These are phyloP conservation scores for Urocitellus parryii DNA, from an alignment of 2,113 vertebrate genomes.

Conservation along the genomic window DNA sequence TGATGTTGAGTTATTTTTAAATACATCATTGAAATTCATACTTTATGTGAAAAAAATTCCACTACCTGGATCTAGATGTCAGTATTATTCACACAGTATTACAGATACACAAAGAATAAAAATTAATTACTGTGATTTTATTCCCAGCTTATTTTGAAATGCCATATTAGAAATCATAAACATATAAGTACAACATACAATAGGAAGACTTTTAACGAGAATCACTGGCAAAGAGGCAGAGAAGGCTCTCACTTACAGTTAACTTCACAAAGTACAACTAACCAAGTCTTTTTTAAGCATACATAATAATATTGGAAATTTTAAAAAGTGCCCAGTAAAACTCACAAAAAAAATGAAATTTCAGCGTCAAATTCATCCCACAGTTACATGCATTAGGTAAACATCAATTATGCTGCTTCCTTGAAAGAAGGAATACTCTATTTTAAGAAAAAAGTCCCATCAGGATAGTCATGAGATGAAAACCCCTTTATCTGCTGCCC, in stretches of 20 bases:
- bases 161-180: neutral
- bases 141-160: neutral
- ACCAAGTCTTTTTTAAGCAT: neutral
- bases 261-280: neutral
- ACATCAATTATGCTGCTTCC: neutral
- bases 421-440: slow-evolving; percentile 4
- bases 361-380: neutral
- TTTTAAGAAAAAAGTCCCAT: neutral
- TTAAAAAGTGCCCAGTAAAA: neutral
- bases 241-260: neutral
- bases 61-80: neutral
- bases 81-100: neutral
- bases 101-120: neutral
- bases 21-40: neutral
- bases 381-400: neutral
- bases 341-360: neutral
- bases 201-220: neutral
- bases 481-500: neutral
- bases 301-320: neutral
- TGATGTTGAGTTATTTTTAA: neutral
- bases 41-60: neutral
- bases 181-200: neutral
- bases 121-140: slow-evolving; percentile 6
- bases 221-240: neutral
- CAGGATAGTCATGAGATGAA: neutral